Evolutionary conservation across 2,888 invertebrate species (phyloP).

Genomic region (Acanthococcus lagerstroemiae): DNA sequence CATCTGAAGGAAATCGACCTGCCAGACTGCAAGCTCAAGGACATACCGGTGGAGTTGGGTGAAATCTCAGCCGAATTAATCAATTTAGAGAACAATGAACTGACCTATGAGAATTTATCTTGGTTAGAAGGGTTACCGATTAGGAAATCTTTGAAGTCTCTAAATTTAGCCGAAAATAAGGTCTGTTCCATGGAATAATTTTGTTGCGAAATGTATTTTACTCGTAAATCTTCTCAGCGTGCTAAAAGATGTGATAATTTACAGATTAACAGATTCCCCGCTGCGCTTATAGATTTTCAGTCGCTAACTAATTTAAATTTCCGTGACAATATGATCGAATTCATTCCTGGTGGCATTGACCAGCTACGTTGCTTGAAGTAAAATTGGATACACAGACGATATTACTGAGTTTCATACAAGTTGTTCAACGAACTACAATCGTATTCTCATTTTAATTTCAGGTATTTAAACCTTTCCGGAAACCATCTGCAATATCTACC

Average conservation of each 20-base stretch:
- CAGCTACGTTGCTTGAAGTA: constrained; percentile 1
- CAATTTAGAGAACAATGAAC: constrained; percentile 11
- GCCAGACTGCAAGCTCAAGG: not conserved
- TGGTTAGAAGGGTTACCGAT: constrained; percentile 16
- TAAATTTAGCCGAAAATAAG: constrained; percentile 21
- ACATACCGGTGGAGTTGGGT: constrained; percentile 7
- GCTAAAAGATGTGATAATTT: too few relatives aligned
- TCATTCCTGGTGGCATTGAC: constrained; percentile 4
- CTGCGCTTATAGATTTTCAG: constrained; percentile 9
- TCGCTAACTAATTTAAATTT: not conserved
- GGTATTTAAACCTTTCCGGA: constrained; percentile 11
- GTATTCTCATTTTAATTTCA: not conserved
- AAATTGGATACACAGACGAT: not conserved
- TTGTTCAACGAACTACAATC: too few relatives aligned
- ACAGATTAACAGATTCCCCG: constrained; percentile 10
- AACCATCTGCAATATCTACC: constrained; percentile 15
- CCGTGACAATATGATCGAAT: constrained; percentile 3
- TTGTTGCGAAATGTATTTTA: not conserved
- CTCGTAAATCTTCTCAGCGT: not conserved
- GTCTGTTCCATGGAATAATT: not conserved
- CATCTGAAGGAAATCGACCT: constrained; percentile 10
- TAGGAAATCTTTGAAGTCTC: constrained; percentile 12
- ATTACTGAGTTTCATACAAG: not conserved
- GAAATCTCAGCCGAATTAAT: not conserved
- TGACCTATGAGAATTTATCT: not conserved